Percentiles rank a stretch among this genome's conserved stretches.
phyloP scores from a whole-genome alignment of 2,113 vertebrate species.

The Fregetta grallaria region DNA sequence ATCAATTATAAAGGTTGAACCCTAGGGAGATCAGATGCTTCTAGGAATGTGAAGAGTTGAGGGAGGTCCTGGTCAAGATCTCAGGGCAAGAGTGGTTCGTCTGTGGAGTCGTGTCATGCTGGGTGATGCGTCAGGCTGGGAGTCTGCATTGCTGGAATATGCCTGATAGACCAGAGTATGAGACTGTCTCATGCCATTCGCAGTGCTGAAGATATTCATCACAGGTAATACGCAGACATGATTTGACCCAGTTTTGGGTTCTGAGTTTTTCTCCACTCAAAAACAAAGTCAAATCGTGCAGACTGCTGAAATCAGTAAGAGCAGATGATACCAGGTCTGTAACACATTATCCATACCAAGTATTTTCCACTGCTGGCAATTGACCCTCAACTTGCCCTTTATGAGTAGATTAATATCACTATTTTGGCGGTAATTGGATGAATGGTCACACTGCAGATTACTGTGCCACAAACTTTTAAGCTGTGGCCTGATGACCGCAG shows the following conservation, averaged over 20 bases:
- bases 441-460: not conserved
- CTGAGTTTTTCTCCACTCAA: not conserved
- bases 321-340: not conserved
- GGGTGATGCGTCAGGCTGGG: not conserved
- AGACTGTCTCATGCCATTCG: not conserved
- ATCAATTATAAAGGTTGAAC: not conserved
- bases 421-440: not conserved
- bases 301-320: not conserved
- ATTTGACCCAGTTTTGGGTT: not conserved
- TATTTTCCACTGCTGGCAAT: not conserved
- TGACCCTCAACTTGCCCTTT: conserved; percentile 3
- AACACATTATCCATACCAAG: not conserved
- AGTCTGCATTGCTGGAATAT: accelerated
- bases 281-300: not conserved
- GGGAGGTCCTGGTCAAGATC: not conserved
- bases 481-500: not conserved
- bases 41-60: not conserved
- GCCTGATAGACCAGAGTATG: not conserved
- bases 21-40: not conserved
- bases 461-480: not conserved
- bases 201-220: not conserved
- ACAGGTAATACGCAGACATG: not conserved
- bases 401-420: not conserved
- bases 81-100: not conserved
- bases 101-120: accelerated